Evolutionary conservation across 1,140 invertebrate species (phyloP).

Genomic region (Marisa cornuarietis): DNA sequence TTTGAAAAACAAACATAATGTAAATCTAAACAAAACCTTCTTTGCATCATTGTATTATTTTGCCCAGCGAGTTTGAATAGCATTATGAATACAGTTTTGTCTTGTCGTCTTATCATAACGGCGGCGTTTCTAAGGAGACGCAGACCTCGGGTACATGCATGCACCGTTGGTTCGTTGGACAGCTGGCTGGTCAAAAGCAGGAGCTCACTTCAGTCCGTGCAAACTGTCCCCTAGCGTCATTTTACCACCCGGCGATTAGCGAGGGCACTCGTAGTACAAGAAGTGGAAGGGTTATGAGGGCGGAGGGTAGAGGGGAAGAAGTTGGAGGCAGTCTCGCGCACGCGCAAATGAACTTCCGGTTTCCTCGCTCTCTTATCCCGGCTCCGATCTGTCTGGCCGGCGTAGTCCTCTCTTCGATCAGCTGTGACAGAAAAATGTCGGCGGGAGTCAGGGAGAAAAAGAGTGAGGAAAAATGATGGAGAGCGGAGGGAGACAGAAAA

Average conservation of each 20-base stretch:
- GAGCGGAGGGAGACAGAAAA: not conserved
- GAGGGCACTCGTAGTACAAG: not conserved
- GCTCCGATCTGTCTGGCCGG: slow-evolving; percentile 10
- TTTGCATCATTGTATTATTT: no score
- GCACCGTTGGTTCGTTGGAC: no score
- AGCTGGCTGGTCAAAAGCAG: no score
- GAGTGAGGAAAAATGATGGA: not conserved
- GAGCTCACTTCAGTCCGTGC: no score
- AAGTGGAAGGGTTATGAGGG: not conserved
- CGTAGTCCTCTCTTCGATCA: slow-evolving; percentile 14
- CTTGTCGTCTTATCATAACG: no score
- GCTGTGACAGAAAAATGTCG: slow-evolving; percentile 9
- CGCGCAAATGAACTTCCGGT: slow-evolving; percentile 2
- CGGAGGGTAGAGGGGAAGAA: not conserved
- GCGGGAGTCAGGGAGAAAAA: not conserved
- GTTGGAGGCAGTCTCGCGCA: not conserved
- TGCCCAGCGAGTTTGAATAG: no score
- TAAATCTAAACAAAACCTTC: no score
- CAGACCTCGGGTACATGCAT: no score
- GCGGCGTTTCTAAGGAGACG: no score
- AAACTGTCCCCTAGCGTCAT: no score
- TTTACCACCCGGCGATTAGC: not conserved
- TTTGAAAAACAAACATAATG: no score
- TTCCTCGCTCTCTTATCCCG: not conserved
- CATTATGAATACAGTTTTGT: no score